Evolutionary conservation across 2,113 vertebrate species (phyloP).

Genomic region (Circaetus cinerascens): DNA sequence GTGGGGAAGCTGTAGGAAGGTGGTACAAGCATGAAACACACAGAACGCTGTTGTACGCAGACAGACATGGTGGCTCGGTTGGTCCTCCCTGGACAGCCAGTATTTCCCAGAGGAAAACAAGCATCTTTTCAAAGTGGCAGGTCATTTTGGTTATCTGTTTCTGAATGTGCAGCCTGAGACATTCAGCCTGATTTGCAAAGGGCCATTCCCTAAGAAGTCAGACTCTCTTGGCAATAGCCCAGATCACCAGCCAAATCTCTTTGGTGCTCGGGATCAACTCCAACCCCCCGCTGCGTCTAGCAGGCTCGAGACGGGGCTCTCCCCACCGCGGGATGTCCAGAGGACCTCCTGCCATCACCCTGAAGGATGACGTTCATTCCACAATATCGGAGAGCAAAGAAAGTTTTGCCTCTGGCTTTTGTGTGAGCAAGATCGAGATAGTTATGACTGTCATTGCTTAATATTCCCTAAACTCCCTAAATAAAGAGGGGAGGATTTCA

Average conservation of each 20-base stretch:
- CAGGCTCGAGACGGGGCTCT: rapidly evolving
- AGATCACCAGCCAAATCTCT: neutral
- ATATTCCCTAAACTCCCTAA: neutral
- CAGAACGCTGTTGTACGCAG: rapidly evolving
- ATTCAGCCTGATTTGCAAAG: neutral
- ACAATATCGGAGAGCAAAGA: neutral
- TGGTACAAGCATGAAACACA: neutral
- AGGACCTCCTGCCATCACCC: neutral
- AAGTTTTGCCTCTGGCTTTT: neutral
- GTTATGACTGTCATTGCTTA: neutral
- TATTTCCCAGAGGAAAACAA: neutral
- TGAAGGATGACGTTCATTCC: neutral
- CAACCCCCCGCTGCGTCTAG: rapidly evolving
- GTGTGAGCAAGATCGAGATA: neutral
- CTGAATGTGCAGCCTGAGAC: neutral
- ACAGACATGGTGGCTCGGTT: rapidly evolving
- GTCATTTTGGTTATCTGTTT: neutral
- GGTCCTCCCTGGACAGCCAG: neutral
- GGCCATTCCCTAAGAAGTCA: neutral
- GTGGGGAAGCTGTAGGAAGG: neutral
- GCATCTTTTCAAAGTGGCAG: neutral
- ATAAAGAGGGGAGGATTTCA: slow-evolving; percentile 44
- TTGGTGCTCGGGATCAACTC: rapidly evolving
- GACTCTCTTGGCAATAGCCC: neutral
- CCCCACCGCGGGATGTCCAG: rapidly evolving